A percentile compares a stretch with the other conserved stretches of the same genome.
Evolutionary conservation across 2,797 vertebrate species (phyloP).

Genomic region (Eutrigla gurnardus): DNA sequence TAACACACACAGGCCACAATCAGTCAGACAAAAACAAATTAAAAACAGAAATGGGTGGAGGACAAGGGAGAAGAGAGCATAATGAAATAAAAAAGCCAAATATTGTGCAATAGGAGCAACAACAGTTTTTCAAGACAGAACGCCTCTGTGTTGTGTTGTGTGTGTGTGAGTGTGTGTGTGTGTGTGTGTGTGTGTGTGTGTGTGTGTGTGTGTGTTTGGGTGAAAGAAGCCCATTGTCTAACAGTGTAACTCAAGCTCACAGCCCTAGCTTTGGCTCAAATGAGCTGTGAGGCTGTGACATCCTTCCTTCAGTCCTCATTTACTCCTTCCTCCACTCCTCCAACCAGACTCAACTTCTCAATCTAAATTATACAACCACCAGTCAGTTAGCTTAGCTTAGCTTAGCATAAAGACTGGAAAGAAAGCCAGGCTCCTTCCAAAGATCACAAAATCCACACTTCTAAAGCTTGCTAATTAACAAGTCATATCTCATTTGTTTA

Average conservation of each 20-base stretch:
- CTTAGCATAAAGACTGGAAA: conserved; percentile 9
- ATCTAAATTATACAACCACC: not conserved
- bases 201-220: conserved; percentile 36
- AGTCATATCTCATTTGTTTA: not conserved
- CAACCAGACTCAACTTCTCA: not conserved
- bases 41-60: conserved; percentile 50
- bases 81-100: conserved; percentile 76
- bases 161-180: conserved; percentile 28
- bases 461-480: not conserved
- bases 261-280: conserved; percentile 51
- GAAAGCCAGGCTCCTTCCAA: not conserved
- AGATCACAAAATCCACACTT: not conserved
- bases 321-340: conserved; percentile 3
- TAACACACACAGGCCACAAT: conserved; percentile 29
- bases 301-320: conserved; percentile 33
- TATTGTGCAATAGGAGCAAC: conserved; percentile 75
- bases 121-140: conserved; percentile 64
- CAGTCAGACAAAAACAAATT: conserved; percentile 59
- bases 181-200: conserved; percentile 35
- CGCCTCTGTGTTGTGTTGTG: conserved; percentile 54
- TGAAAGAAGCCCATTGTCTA: conserved; percentile 79
- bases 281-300: conserved; percentile 52
- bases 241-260: conserved; percentile 67
- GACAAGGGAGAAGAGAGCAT: conserved; percentile 46
- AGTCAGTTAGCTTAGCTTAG: not conserved